phyloP scores from a whole-genome alignment of 2,113 vertebrate species.

The Festucalex cinctus region DNA sequence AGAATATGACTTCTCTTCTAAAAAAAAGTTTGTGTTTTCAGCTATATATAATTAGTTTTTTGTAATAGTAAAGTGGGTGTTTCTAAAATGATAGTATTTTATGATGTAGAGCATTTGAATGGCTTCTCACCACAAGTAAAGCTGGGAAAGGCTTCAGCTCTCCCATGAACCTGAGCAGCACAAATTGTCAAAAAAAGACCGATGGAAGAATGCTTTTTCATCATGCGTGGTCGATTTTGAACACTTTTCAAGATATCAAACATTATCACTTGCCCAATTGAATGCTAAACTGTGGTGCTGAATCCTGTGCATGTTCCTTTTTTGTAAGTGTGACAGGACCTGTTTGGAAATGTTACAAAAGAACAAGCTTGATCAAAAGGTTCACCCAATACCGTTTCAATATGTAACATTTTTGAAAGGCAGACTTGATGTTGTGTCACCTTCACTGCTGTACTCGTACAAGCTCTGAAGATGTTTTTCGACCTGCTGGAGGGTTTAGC shows the following conservation, averaged over 20 bases:
- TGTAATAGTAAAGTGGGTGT: no score
- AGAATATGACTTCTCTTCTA: not conserved
- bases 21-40: not conserved
- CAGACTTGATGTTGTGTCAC: constrained; percentile 16
- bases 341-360: not conserved
- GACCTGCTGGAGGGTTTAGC: constrained; percentile 20
- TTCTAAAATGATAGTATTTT: no score
- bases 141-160: no score
- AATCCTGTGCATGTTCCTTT: no score
- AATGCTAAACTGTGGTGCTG: not conserved
- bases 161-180: no score
- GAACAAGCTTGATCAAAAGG: constrained; percentile 3
- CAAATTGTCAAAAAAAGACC: no score
- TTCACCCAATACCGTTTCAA: constrained; percentile 6
- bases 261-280: not conserved
- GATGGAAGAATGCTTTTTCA: no score
- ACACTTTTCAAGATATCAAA: not conserved
- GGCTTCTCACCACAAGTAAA: no score
- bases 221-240: no score
- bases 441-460: constrained; percentile 11
- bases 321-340: not conserved
- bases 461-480: not conserved
- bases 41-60: no score
- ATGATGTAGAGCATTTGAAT: no score
- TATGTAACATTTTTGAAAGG: constrained; percentile 25